Evolutionary conservation across 2,113 vertebrate genomes (phyloP), one percentile per base, ranked within the genome.

Genomic region (Podilymbus podiceps): DNA sequence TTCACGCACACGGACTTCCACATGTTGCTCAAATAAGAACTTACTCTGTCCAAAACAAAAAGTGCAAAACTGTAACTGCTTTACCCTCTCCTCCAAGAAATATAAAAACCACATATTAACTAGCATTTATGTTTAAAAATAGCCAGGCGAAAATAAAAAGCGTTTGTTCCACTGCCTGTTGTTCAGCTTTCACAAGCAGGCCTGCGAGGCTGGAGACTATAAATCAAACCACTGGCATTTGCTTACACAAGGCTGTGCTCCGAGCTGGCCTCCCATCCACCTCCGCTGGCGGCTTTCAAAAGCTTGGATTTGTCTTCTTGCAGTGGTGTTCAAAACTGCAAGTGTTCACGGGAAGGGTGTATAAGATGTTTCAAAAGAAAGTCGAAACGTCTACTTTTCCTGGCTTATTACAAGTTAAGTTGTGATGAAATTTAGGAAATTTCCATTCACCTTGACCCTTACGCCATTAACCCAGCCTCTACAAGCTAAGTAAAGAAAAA

Each of bases 71-170:
- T 12, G 0, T 46, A 66, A 40, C 58, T 74, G 33, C 55, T 74
- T 59, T 95, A 47, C 59, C 38, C 52, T 49, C 4, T 46, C 47
- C 88, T 95, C 92, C 86, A 96, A 86, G 63, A 90, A 95, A 94
- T 14, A 75, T 22, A 81, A 94, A 94, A 59, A 9, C 5, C 75
- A 15, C 60, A 47, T 21, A 19, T 47, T 81, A 93, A 55, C 56
- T 31, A 91, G 72, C 72, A 90, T 72, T 96, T 85, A 71, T 42
- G 74, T 62, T 92, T 96, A 93, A 97, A 97, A 97, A 97, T 91
- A 97, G 77, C 49, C 59, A 2, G 8, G 31, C 5, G 0, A 87
- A 93, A 92, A 95, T 82, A 93, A 92, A 84, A 95, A 89, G 44
- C 16, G 0, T 93, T 95, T 95, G 86, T 97, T 95, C 89, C n/a